phyloP scores from a whole-genome alignment of 2,113 vertebrate species.

The Pipra filicauda region DNA sequence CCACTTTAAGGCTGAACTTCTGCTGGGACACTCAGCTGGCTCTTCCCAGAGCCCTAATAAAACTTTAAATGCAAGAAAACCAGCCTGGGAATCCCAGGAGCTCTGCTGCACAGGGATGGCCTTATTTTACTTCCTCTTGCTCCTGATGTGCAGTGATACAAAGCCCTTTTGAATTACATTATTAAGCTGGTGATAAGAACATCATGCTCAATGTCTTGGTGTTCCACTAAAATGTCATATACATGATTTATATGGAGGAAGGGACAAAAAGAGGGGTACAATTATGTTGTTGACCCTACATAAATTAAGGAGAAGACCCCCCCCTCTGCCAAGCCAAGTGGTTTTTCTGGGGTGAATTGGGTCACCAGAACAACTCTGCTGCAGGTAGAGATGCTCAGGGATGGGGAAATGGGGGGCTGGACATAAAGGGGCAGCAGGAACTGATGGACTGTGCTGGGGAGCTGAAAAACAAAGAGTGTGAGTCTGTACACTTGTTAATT shows the following conservation, averaged over 20 bases:
- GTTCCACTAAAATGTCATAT: neutral
- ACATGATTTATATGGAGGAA: slow-evolving; percentile 33
- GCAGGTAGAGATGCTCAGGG: neutral
- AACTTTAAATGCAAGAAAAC: neutral
- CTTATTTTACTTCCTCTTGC: neutral
- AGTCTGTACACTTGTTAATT: neutral
- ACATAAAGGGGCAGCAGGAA: neutral
- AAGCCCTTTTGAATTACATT: neutral
- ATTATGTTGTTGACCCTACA: slow-evolving; percentile 3
- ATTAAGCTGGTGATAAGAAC: slow-evolving; percentile 7
- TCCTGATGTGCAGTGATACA: neutral
- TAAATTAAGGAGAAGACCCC: neutral
- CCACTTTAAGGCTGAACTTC: neutral
- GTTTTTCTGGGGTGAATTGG: neutral
- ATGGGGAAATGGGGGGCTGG: neutral
- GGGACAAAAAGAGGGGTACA: neutral
- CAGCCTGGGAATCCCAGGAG: neutral
- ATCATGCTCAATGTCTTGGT: slow-evolving; percentile 2
- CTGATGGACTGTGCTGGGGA: neutral
- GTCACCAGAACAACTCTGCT: neutral
- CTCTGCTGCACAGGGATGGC: neutral
- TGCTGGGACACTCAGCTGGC: neutral
- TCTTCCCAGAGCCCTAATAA: neutral
- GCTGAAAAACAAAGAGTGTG: neutral
- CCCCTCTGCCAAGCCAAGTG: neutral